These are phyloP conservation scores for Hyposmocoma kahamanoa DNA, from an alignment of 1,140 invertebrate genomes.

Conservation along the genomic window DNA sequence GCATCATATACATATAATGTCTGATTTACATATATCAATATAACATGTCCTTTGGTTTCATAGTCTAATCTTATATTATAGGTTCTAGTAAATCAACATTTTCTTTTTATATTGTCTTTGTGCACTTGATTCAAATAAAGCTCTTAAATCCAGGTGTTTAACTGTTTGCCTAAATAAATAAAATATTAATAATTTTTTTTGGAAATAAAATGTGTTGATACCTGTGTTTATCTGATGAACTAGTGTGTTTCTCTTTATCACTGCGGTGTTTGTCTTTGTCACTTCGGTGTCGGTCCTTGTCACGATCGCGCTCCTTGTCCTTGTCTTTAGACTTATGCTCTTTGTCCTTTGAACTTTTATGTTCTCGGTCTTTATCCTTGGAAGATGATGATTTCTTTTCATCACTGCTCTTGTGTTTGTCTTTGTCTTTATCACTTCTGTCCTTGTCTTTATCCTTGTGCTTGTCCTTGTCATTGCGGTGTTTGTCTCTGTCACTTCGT, in stretches of 20 bases:
- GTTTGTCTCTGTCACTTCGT: slow-evolving; percentile 72
- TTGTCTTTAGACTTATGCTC: slow-evolving; percentile 36
- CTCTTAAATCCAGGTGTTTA: no score
- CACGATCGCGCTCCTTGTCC: slow-evolving; percentile 54
- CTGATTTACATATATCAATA: no score
- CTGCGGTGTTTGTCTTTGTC: slow-evolving; percentile 58
- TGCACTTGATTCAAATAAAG: no score
- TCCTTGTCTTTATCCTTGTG: slow-evolving; percentile 67
- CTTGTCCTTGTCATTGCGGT: slow-evolving; percentile 69
- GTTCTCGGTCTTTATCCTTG: slow-evolving; percentile 23
- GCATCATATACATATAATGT: no score
- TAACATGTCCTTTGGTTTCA: no score
- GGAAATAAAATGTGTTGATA: no score
- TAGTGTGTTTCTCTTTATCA: slow-evolving; percentile 75
- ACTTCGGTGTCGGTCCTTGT: slow-evolving; percentile 60
- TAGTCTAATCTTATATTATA: no score
- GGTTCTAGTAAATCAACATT: no score
- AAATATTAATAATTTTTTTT: no score
- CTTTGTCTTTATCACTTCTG: slow-evolving; percentile 72
- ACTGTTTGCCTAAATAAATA: no score
- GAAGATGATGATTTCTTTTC: slow-evolving; percentile 26
- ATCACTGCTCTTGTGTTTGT: slow-evolving; percentile 63
- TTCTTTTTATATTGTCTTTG: no score
- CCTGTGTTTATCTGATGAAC: slow-evolving; percentile 65
- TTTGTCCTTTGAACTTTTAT: slow-evolving; percentile 30